Evolutionary conservation across 2,888 invertebrate species (phyloP).

Genomic region (Blastobasis adustella): DNA sequence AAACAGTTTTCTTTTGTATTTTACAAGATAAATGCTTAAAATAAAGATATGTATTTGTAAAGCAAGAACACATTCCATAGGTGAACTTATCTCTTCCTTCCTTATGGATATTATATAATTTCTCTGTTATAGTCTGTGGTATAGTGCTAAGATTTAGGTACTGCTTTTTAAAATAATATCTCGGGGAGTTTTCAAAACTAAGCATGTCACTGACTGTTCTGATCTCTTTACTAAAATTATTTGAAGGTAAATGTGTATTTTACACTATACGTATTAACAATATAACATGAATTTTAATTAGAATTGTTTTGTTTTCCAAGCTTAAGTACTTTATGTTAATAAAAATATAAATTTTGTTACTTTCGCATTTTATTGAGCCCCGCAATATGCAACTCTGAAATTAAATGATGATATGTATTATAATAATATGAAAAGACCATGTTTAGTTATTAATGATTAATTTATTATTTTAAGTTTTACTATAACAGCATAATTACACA

Average conservation of each 20-base stretch:
- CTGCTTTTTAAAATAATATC: too few relatives aligned
- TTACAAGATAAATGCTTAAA: too few relatives aligned
- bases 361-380: conserved; percentile 8
- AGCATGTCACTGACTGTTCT: not conserved
- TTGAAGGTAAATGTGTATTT: conserved; percentile 1
- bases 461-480: conserved; percentile 21
- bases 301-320: conserved; percentile 25
- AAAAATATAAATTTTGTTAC: conserved; percentile 43
- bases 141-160: too few relatives aligned
- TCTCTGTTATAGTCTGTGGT: too few relatives aligned
- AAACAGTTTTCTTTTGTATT: too few relatives aligned
- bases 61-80: too few relatives aligned
- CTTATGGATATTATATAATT: too few relatives aligned
- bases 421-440: conserved; percentile 8
- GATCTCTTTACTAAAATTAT: conserved; percentile 4
- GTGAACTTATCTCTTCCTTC: too few relatives aligned
- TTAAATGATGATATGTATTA: not conserved
- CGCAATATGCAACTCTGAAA: too few relatives aligned
- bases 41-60: too few relatives aligned
- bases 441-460: conserved; percentile 42
- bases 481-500: conserved; percentile 27
- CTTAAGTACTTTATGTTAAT: conserved; percentile 43
- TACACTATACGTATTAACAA: conserved; percentile 10
- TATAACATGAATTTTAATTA: conserved; percentile 15
- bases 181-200: too few relatives aligned